Base-by-base conservation (phyloP, 1,140 invertebrate genomes). In the Octopus bimaculoides region DNA sequence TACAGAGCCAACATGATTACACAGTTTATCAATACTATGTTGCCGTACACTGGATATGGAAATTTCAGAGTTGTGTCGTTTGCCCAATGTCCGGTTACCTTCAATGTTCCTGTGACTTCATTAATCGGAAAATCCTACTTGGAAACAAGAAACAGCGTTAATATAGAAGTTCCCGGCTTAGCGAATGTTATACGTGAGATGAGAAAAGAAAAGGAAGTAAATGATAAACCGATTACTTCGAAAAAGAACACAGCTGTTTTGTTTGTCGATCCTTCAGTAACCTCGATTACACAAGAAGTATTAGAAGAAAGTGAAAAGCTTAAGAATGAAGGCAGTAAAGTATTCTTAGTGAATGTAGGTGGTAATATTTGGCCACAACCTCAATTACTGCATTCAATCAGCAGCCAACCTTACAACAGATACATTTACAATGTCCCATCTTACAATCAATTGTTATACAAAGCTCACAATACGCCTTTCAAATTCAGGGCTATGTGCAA, bases 1-100 rank as follows among this genome's bases (percentile, higher is more conserved):
- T 12, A 17, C 5, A 79, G 83, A 69, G 75, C 83, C 10, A 66
- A 75, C 17, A 75, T 80, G 8, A 84, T 87, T 14, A 73, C 81
- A 6, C 20, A 81, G 73, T 86, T 88, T 54, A 81, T 86, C 26
- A 56, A 79, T 5, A 78, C 73, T 17, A 14, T 71, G 5, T 5
- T 71, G 5, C 66, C 66, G 26, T 71, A 71, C 66, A 71, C 66
- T 17, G 14, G 66, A n/a, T 71, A 71, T 20, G 66, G 66, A 6
- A 8, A 71, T 71, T 71, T 71, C 26, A 20, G 66, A 6, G 5
- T 71, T 17, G 66, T 71, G 17, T 71, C 66, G 17, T 71, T n/a
- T 17, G 66, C 66, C 14, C 26, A 71, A 4, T 71, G 66, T 20
- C 66, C 66, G 14, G 9, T n/a, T 14, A 71, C 17, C 66, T 71